Evolutionary conservation across 1,140 invertebrate species (phyloP).

Genomic region (Cepaea nemoralis): DNA sequence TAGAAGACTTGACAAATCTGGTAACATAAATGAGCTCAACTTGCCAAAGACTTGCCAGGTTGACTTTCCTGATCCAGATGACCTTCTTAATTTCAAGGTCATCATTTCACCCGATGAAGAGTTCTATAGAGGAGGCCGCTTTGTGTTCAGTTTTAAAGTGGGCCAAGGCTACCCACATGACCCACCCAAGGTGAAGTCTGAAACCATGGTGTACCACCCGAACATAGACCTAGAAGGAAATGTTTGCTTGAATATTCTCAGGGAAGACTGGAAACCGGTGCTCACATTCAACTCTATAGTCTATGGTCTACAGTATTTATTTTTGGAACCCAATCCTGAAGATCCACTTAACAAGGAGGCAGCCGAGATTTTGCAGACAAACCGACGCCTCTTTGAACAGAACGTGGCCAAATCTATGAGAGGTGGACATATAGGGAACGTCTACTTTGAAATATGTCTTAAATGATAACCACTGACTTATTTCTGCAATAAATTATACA

Average conservation of each 20-base stretch:
- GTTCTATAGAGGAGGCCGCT: constrained; percentile 93
- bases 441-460: constrained; percentile 94
- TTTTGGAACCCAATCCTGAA: constrained; percentile 98
- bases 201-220: constrained; percentile 93
- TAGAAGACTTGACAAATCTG: no score
- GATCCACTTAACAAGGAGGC: constrained; percentile 99
- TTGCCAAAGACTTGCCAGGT: constrained; percentile 96
- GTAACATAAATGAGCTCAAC: constrained; percentile 98
- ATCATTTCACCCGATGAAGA: constrained; percentile 98
- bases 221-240: constrained; percentile 95
- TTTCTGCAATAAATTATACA: neutral
- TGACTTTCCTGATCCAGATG: constrained; percentile 96
- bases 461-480: constrained; percentile 79
- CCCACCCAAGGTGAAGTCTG: constrained; percentile 92
- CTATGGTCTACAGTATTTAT: constrained; percentile 97
- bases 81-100: constrained; percentile 95
- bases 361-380: constrained; percentile 95
- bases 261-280: constrained; percentile 99
- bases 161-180: constrained; percentile 97
- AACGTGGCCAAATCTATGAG: constrained; percentile 96
- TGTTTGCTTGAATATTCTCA: constrained; percentile 90
- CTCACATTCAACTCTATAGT: constrained; percentile 98
- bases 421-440: constrained; percentile 91
- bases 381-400: constrained; percentile 93
- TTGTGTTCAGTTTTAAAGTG: constrained; percentile 97